Base-by-base conservation (phyloP, 2,797 vertebrate genomes). In the Sebastes nivosus region DNA sequence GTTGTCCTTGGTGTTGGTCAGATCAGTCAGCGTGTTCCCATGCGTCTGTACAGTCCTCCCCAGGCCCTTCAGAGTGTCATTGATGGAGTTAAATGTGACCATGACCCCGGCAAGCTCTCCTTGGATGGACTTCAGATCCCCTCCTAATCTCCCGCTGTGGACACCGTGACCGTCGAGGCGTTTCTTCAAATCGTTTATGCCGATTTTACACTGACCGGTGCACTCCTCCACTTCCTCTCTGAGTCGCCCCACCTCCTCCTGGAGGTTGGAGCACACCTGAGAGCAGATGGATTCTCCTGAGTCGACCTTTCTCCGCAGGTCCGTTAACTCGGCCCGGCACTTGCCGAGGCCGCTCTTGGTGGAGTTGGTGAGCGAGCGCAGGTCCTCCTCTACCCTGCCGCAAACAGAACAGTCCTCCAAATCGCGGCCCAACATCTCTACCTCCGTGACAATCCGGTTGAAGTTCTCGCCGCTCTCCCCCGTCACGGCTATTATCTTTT, bases 91-190 rank as follows among this genome's bases (percentile, higher is more conserved):
- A 70, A 98, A 96, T 2, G 89, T 95, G 20, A 94, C 67, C 29
- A 95, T 95, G 9, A 97, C 94, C 8, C 93, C 92, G 0, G 93
- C 94, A 29, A 99, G 87, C 84, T 98, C 95, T 34, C 95, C 97
- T 58, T 97, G 97, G 82, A 99, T 90, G 11, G 93, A 96, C 90
- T 93, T 96, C 30, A 98, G 94, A 67, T 97, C 96, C 4, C 92
- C 93, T 29, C 93, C 91, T 0, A 97, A 85, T 63, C 82, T 91
- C 59, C 95, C 96, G 4, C 87, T 96, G 0, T 97, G 94, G 18
- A 95, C 87, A 0, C 94, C 93, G 57, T 98, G 97, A 24, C 95
- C 95, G 0, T 98, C 95, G 58, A 98, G 89, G 0, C 92, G 95
- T 20, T 91, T 93, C 36, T 94, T 93, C 72, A 95, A 79, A 66